A percentile compares a stretch with the other conserved stretches of the same genome.
Evolutionary conservation across 2,888 invertebrate species (phyloP).

Genomic region (Apoda limacodes): DNA sequence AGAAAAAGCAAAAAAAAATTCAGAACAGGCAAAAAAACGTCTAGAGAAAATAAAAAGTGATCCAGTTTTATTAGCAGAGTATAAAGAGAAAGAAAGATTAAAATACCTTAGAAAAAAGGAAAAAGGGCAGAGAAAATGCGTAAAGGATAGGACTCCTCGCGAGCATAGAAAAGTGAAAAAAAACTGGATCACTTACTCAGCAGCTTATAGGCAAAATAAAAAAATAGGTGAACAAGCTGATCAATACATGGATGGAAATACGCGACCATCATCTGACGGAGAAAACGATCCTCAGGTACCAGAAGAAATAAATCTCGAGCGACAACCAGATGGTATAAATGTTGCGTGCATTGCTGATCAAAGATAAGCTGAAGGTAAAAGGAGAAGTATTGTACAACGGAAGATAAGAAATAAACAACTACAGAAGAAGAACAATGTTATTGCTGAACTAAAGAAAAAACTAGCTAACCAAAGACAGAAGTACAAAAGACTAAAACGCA

Average conservation of each 20-base stretch:
- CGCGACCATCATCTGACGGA: slow-evolving; percentile 9
- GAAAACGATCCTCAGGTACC: slow-evolving; percentile 3
- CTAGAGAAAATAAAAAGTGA: slow-evolving; percentile 21
- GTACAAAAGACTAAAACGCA: slow-evolving; percentile 7
- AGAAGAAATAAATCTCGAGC: slow-evolving; percentile 5
- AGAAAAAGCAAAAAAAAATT: too few relatives aligned
- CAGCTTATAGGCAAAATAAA: slow-evolving; percentile 16
- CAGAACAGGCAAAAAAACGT: too few relatives aligned
- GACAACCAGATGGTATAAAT: too few relatives aligned
- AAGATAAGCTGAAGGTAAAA: too few relatives aligned
- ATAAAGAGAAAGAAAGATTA: slow-evolving; percentile 14
- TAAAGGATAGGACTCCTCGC: slow-evolving; percentile 19
- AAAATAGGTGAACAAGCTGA: slow-evolving; percentile 15
- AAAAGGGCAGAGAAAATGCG: slow-evolving; percentile 19
- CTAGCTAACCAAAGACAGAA: slow-evolving; percentile 12
- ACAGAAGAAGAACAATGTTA: slow-evolving; percentile 3
- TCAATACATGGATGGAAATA: slow-evolving; percentile 12
- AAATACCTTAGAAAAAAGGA: slow-evolving; percentile 13
- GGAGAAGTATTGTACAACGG: too few relatives aligned
- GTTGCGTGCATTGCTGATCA: too few relatives aligned
- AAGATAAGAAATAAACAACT: slow-evolving; percentile 5
- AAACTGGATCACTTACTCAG: slow-evolving; percentile 14
- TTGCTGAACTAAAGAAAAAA: slow-evolving; percentile 3
- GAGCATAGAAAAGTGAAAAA: slow-evolving; percentile 16
- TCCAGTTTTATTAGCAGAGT: slow-evolving; percentile 15